These are phyloP conservation scores for Cheiracanthium punctorium DNA, from an alignment of 2,888 invertebrate genomes.

Conservation along the genomic window DNA sequence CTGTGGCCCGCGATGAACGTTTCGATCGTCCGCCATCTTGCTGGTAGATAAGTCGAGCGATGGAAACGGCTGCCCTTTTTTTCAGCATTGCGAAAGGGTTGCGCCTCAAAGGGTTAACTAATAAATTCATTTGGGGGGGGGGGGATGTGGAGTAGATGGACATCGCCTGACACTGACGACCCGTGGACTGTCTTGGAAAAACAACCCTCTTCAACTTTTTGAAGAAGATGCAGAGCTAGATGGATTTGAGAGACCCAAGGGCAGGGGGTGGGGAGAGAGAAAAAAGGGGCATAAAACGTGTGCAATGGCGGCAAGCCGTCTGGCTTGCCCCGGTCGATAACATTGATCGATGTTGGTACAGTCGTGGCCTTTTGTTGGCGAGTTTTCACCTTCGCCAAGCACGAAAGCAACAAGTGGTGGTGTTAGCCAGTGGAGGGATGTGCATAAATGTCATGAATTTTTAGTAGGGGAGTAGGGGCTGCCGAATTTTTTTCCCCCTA, in stretches of 20 bases:
- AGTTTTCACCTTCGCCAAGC: background rate
- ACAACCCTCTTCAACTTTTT: background rate
- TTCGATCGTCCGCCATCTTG: too few species aligned
- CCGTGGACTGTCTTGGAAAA: background rate
- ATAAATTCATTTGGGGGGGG: too few species aligned
- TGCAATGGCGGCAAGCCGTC: constrained; percentile 58
- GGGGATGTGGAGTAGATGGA: too few species aligned
- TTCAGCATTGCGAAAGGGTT: too few species aligned
- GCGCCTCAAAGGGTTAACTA: too few species aligned
- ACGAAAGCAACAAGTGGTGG: constrained; percentile 45
- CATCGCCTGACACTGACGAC: background rate
- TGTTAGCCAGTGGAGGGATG: background rate
- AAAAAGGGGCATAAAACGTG: constrained; percentile 5
- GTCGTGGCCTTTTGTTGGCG: background rate
- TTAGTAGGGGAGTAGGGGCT: background rate
- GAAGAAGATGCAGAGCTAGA: constrained; percentile 24
- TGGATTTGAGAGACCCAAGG: background rate
- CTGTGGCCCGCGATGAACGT: too few species aligned
- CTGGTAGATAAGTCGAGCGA: too few species aligned
- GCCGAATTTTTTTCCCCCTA: background rate
- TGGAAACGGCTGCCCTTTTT: too few species aligned
- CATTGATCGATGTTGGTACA: constrained; percentile 33
- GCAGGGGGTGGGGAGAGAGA: too few species aligned
- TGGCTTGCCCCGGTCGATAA: constrained; percentile 44
- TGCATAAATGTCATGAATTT: too few species aligned